A percentile compares a stretch with the other conserved stretches of the same genome.
Evolutionary conservation across 2,888 invertebrate species (phyloP).

Genomic region (Acleris laterana): DNA sequence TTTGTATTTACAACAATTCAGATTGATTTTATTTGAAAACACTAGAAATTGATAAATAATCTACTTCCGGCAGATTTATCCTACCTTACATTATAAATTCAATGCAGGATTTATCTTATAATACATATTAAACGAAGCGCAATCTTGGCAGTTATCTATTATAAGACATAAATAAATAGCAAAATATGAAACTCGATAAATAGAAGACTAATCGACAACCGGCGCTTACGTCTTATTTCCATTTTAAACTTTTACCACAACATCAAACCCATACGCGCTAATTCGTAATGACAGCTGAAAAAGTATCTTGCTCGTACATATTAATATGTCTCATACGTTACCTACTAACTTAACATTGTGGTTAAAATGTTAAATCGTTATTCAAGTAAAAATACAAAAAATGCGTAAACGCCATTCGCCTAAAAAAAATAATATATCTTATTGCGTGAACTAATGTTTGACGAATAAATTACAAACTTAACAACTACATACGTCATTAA

Average conservation of each 20-base stretch:
- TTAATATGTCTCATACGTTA: too few species aligned
- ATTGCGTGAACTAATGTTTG: background rate
- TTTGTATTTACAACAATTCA: too few species aligned
- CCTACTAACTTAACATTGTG: too few species aligned
- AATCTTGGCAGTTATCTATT: slow-evolving; percentile 32
- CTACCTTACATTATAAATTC: slow-evolving; percentile 25
- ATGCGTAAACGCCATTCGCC: too few species aligned
- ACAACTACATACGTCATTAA: slow-evolving; percentile 24
- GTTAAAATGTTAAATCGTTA: too few species aligned
- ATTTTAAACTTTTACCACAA: too few species aligned
- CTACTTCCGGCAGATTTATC: slow-evolving; percentile 4
- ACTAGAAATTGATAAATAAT: background rate
- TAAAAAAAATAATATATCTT: too few species aligned
- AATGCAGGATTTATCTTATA: slow-evolving; percentile 23
- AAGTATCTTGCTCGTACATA: too few species aligned
- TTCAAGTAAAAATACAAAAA: too few species aligned
- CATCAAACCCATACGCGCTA: too few species aligned
- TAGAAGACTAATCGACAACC: background rate
- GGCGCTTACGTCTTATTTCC: background rate
- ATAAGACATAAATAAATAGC: slow-evolving; percentile 22
- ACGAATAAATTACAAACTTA: slow-evolving; percentile 22
- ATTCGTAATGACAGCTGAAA: too few species aligned
- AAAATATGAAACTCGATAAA: background rate
- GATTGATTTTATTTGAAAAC: too few species aligned
- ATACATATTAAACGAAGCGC: slow-evolving; percentile 19